These are phyloP conservation scores for Ips typographus DNA, from an alignment of 1,140 invertebrate genomes.

Conservation along the genomic window DNA sequence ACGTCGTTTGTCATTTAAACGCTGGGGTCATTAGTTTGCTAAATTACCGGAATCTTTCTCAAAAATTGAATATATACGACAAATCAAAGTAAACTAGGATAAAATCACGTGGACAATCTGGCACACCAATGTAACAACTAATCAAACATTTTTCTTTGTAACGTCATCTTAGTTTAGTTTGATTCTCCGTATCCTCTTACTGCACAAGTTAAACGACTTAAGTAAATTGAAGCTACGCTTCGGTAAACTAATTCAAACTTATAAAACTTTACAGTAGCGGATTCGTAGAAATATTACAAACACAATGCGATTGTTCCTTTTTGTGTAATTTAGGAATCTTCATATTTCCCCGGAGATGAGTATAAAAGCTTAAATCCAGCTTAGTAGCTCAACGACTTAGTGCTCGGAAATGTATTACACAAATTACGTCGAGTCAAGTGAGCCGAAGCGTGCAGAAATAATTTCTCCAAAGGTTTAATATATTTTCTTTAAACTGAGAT, in stretches of 20 bases:
- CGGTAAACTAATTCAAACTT: neutral
- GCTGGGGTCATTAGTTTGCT: neutral
- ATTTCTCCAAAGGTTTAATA: constrained; percentile 18
- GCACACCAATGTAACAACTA: too few relatives aligned
- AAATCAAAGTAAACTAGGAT: too few relatives aligned
- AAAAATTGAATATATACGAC: too few relatives aligned
- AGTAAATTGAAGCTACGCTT: neutral
- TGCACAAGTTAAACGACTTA: too few relatives aligned
- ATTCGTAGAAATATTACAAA: neutral
- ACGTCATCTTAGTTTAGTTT: too few relatives aligned
- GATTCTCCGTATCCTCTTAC: too few relatives aligned
- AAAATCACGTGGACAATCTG: too few relatives aligned
- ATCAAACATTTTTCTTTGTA: too few relatives aligned
- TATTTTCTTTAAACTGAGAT: constrained; percentile 24
- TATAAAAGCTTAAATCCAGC: neutral
- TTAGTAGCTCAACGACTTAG: neutral
- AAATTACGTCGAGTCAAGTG: constrained; percentile 6
- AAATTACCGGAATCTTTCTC: too few relatives aligned
- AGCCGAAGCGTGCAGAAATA: constrained; percentile 4
- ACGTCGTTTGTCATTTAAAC: constrained; percentile 3
- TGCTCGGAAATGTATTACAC: constrained; percentile 1
- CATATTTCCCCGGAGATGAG: neutral
- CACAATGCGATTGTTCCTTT: neutral
- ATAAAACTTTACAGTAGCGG: neutral
- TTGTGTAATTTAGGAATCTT: neutral